These are phyloP conservation scores for Hydraecia micacea DNA, from an alignment of 2,888 invertebrate genomes.

Conservation along the genomic window DNA sequence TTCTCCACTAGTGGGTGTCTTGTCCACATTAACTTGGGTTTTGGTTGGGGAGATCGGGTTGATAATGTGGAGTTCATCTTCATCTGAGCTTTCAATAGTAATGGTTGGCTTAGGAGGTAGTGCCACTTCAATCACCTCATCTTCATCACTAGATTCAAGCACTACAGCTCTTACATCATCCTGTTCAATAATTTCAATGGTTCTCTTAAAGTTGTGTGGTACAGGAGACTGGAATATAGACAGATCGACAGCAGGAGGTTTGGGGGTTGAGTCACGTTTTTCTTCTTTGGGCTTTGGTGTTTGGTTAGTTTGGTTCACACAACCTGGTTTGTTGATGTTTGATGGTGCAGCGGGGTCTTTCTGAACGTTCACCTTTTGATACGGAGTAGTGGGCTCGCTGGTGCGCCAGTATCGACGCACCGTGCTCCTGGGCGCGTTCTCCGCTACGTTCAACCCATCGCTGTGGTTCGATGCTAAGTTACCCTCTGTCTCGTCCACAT, in stretches of 20 bases:
- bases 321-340: conserved; percentile 58
- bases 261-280: conserved; percentile 64
- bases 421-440: conserved; percentile 77
- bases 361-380: conserved; percentile 77
- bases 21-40: conserved; percentile 64
- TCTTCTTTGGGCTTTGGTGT: conserved; percentile 78
- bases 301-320: conserved; percentile 64
- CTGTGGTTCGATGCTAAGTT: conserved; percentile 72
- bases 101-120: conserved; percentile 87
- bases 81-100: conserved; percentile 88
- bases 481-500: conserved; percentile 83
- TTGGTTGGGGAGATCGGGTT: conserved; percentile 67
- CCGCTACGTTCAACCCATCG: conserved; percentile 72
- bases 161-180: conserved; percentile 73
- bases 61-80: conserved; percentile 79
- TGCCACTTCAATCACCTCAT: conserved; percentile 87
- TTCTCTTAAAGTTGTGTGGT: conserved; percentile 77
- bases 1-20: conserved; percentile 63
- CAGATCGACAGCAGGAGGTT: conserved; percentile 72
- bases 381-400: conserved; percentile 73
- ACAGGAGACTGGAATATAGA: conserved; percentile 80
- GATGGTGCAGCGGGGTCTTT: conserved; percentile 63
- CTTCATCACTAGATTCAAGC: conserved; percentile 86
- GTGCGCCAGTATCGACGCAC: conserved; percentile 86
- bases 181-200: conserved; percentile 82